A percentile compares a stretch with the other conserved stretches of the same genome.
Evolutionary conservation across 2,888 invertebrate species (phyloP).

Genomic region (Lochmaea crataegi): DNA sequence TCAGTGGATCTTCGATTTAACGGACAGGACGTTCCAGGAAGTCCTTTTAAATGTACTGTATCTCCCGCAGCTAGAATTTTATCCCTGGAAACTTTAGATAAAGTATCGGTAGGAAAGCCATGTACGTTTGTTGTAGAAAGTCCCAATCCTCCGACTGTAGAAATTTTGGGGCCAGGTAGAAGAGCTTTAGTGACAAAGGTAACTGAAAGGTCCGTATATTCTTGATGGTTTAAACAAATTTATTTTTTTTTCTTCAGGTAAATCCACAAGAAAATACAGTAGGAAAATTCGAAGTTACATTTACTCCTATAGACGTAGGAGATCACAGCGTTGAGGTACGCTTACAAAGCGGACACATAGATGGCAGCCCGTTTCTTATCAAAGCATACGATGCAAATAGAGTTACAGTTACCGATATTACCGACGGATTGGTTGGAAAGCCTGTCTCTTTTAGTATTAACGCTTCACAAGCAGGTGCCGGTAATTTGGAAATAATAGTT

Average conservation of each 20-base stretch:
- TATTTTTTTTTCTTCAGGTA: slow-evolving; percentile 52
- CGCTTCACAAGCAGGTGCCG: slow-evolving; percentile 86
- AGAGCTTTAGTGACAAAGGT: slow-evolving; percentile 77
- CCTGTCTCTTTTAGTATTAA: slow-evolving; percentile 95
- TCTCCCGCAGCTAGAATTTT: slow-evolving; percentile 87
- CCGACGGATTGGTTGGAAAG: slow-evolving; percentile 89
- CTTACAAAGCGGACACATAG: slow-evolving; percentile 81
- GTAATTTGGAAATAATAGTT: slow-evolving; percentile 97
- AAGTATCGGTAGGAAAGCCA: slow-evolving; percentile 86
- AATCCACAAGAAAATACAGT: slow-evolving; percentile 64
- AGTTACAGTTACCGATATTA: slow-evolving; percentile 95
- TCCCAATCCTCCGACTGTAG: slow-evolving; percentile 83
- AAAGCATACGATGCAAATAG: slow-evolving; percentile 96
- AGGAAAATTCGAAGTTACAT: slow-evolving; percentile 67
- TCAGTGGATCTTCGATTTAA: slow-evolving; percentile 96
- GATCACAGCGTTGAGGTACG: slow-evolving; percentile 91
- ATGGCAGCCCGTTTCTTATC: slow-evolving; percentile 94
- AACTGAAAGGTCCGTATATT: background rate
- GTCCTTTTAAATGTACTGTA: slow-evolving; percentile 84
- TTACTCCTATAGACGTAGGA: slow-evolving; percentile 90
- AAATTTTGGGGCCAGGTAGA: slow-evolving; percentile 81
- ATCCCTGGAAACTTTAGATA: slow-evolving; percentile 86
- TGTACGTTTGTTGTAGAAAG: slow-evolving; percentile 91
- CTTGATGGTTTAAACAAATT: background rate
- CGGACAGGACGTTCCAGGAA: slow-evolving; percentile 93